Evolutionary conservation across 2,888 invertebrate species (phyloP).

Genomic region (Agrotis puta): DNA sequence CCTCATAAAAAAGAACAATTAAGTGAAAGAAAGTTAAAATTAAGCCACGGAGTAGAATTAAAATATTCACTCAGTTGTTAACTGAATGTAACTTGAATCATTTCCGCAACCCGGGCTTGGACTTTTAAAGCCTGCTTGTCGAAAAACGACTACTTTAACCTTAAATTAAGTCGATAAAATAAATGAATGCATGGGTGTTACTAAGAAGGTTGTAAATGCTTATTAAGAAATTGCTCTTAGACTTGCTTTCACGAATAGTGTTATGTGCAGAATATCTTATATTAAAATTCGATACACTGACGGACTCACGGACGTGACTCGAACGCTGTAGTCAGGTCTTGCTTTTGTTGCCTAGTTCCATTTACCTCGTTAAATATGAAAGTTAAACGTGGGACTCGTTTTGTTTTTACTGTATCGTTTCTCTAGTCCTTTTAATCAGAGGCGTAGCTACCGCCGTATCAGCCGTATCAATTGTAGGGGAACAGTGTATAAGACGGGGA

Average conservation of each 20-base stretch:
- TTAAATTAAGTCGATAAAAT: slow-evolving; percentile 3
- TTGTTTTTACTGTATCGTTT: slow-evolving; percentile 20
- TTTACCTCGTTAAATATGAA: slow-evolving; percentile 41
- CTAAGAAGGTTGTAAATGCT: background rate
- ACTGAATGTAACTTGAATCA: background rate
- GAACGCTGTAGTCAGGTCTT: background rate
- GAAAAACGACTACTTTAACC: background rate
- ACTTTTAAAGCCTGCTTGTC: background rate
- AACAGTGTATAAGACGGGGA: no score
- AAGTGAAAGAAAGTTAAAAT: background rate
- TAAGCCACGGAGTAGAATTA: background rate
- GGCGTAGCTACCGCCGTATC: no score
- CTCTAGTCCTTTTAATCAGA: no score
- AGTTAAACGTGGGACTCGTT: slow-evolving; percentile 10
- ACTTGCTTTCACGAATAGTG: slow-evolving; percentile 25
- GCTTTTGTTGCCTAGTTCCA: slow-evolving; percentile 20
- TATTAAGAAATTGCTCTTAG: slow-evolving; percentile 18
- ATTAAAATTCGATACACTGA: slow-evolving; percentile 16
- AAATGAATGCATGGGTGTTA: background rate
- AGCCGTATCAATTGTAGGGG: no score
- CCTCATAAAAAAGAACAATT: background rate
- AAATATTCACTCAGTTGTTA: background rate
- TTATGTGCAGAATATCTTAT: slow-evolving; percentile 1
- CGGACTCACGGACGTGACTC: slow-evolving; percentile 9
- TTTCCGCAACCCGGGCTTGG: no score